A percentile compares a stretch with the other conserved stretches of the same genome.
Conservation (phyloP, 2,888 invertebrate species). For the Venusia cambrica region DNA sequence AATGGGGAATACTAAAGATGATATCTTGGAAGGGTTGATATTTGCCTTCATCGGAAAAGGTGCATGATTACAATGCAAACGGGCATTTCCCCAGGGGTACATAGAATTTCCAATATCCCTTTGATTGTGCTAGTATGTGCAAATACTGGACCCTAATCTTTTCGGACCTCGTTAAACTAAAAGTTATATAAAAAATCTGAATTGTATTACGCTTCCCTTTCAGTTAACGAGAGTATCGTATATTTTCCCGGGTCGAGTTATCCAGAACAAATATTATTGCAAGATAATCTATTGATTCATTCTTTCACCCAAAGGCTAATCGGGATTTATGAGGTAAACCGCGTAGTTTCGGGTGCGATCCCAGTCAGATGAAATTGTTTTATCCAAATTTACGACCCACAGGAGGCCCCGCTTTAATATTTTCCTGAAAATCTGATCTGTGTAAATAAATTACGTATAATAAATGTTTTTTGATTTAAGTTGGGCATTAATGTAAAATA, state of each 20-base stretch:
- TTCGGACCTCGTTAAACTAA: no score
- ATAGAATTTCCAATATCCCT: conserved; percentile 17
- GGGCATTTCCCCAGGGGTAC: conserved; percentile 24
- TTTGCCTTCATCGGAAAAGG: conserved; percentile 25
- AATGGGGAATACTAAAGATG: no score
- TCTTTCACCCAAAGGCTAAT: conserved; percentile 60
- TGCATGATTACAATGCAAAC: conserved; percentile 26
- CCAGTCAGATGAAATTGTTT: conserved; percentile 70
- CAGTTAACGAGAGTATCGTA: conserved; percentile 7
- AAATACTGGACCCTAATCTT: no score
- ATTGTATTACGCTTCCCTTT: not conserved
- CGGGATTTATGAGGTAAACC: conserved; percentile 65
- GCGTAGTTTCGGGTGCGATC: conserved; percentile 66
- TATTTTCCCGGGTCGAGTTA: conserved; percentile 28
- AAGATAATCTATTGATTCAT: conserved; percentile 61
- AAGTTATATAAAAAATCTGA: not conserved
- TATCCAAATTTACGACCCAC: conserved; percentile 69
- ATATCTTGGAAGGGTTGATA: conserved; percentile 20
- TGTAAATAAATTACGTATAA: conserved; percentile 36
- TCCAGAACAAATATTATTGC: conserved; percentile 50
- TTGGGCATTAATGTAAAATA: conserved; percentile 8
- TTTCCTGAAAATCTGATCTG: conserved; percentile 53
- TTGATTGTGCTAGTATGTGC: conserved; percentile 19
- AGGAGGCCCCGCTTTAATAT: conserved; percentile 59
- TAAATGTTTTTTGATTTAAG: conserved; percentile 14